phyloP scores from a whole-genome alignment of 2,888 invertebrate genomes.

The Drosophila putrida region DNA sequence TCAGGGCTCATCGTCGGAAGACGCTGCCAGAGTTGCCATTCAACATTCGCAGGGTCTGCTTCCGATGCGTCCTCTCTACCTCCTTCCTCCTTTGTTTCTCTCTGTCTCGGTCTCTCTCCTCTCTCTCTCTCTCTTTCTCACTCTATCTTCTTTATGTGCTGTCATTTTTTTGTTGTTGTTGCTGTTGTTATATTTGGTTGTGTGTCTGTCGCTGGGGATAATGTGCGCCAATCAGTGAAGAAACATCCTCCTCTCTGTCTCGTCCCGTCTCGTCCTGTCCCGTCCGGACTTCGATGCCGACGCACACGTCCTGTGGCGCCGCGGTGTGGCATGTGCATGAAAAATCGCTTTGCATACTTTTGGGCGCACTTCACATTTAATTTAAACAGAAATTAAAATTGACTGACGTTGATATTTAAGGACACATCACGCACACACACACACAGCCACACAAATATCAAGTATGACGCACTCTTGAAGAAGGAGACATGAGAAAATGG shows the following conservation, averaged over 20 bases:
- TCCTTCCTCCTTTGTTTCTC: constrained; percentile 10
- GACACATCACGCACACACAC: constrained; percentile 34
- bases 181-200: constrained; percentile 14
- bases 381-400: constrained; percentile 73
- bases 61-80: constrained; percentile 30
- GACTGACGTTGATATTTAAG: constrained; percentile 73
- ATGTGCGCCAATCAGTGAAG: constrained; percentile 69
- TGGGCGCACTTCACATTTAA: constrained; percentile 71
- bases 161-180: constrained; percentile 15
- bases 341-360: constrained; percentile 75
- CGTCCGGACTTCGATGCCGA: neutral
- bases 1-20: constrained; percentile 56
- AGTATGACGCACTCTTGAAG: neutral
- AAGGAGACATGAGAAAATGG: neutral
- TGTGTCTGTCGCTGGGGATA: constrained; percentile 49
- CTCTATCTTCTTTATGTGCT: constrained; percentile 3
- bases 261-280: neutral
- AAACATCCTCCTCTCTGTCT: constrained; percentile 19
- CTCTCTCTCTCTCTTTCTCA: neutral
- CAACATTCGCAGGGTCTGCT: constrained; percentile 46
- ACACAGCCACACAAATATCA: neutral
- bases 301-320: constrained; percentile 18
- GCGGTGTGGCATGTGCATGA: constrained; percentile 62
- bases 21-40: constrained; percentile 42
- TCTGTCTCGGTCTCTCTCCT: neutral